These are phyloP conservation scores for Lepidocyrtinus sp. DNA, from an alignment of 2,888 invertebrate species.

Conservation along the genomic window DNA sequence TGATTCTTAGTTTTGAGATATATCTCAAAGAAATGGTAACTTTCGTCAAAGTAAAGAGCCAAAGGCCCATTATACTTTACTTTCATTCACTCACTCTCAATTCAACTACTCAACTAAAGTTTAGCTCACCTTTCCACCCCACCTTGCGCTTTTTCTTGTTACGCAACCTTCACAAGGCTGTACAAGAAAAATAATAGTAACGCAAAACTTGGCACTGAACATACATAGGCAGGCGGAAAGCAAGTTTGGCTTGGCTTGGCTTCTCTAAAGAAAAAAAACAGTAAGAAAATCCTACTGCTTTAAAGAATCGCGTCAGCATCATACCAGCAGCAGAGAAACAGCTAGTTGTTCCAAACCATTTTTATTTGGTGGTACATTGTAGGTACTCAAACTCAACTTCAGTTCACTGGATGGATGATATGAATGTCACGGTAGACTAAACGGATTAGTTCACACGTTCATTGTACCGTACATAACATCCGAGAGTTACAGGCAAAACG, in stretches of 20 bases:
- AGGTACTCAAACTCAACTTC: not conserved
- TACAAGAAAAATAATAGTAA: not conserved
- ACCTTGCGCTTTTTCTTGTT: constrained; percentile 42
- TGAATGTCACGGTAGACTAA: constrained; percentile 60
- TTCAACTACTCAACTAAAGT: constrained; percentile 32
- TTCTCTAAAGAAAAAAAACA: not conserved
- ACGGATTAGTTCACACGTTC: constrained; percentile 63
- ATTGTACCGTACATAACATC: constrained; percentile 42
- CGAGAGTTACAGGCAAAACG: constrained; percentile 17
- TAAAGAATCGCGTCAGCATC: not conserved
- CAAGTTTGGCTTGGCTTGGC: constrained; percentile 13
- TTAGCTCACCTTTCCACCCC: constrained; percentile 38
- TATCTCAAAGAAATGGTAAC: too few relatives aligned
- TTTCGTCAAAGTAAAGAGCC: constrained; percentile 15
- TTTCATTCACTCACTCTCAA: constrained; percentile 39
- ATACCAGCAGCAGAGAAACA: not conserved
- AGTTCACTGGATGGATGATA: constrained; percentile 35
- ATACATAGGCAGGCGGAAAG: not conserved
- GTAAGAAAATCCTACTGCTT: not conserved
- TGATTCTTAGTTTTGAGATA: too few relatives aligned
- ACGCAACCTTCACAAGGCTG: constrained; percentile 51
- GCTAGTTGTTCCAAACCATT: not conserved
- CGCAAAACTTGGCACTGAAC: constrained; percentile 4
- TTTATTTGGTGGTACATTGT: not conserved
- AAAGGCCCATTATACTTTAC: constrained; percentile 21